Evolutionary conservation across 92 coral and sea anemone species (phyloP).

Genomic region (Virgularia gustaviana): DNA sequence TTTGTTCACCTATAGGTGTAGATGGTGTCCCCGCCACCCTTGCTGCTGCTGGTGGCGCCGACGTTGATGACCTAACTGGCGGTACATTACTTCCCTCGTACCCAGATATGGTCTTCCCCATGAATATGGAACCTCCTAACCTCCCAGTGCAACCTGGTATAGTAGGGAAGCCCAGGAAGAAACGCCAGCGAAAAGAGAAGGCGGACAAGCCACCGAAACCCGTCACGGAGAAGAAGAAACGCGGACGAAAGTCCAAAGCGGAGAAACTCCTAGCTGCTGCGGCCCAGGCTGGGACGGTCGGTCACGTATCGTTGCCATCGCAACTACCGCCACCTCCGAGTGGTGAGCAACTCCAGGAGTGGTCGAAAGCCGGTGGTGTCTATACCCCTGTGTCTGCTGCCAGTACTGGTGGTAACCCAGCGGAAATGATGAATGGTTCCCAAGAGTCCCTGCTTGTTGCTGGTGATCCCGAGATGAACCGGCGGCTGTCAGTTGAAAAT

Average conservation of each 20-base stretch:
- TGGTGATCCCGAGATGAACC: slow-evolving; percentile 14
- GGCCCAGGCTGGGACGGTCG: slow-evolving; percentile 87
- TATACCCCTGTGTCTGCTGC: not conserved
- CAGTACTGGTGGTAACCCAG: no score
- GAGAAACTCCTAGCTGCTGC: slow-evolving; percentile 64
- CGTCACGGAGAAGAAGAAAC: slow-evolving; percentile 55
- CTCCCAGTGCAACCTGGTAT: slow-evolving; percentile 19
- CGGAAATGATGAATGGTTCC: slow-evolving; percentile 24
- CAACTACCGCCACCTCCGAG: no score
- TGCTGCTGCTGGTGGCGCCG: no score
- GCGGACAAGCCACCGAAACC: slow-evolving; percentile 71
- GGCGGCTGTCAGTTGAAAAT: slow-evolving; percentile 29
- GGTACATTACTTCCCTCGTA: no score
- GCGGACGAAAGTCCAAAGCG: slow-evolving; percentile 90
- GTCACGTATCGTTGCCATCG: slow-evolving; percentile 64
- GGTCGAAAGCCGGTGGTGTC: slow-evolving; percentile 23
- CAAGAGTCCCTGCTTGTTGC: not conserved
- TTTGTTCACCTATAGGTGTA: no score
- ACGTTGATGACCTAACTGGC: no score
- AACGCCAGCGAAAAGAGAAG: slow-evolving; percentile 80
- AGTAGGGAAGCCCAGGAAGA: slow-evolving; percentile 70
- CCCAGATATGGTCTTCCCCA: not conserved
- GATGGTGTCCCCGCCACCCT: no score
- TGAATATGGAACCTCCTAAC: not conserved
- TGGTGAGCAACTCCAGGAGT: slow-evolving; percentile 29